Evolutionary conservation across 2,797 vertebrate genomes (phyloP).

Genomic region (Pipistrellus pipistrellus): DNA sequence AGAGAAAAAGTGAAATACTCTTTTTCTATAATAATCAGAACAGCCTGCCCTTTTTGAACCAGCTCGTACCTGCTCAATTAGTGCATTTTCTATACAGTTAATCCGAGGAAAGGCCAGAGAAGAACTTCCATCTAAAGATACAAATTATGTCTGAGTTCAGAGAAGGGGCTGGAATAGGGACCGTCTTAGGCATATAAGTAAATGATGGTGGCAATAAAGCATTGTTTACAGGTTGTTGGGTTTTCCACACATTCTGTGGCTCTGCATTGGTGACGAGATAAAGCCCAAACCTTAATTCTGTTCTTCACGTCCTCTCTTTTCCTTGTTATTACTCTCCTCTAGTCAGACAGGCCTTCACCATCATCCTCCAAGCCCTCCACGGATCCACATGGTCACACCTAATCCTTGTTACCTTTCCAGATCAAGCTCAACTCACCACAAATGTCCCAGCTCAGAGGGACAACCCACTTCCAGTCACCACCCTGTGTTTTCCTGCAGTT

Average conservation of each 20-base stretch:
- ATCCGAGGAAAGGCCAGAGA: slow-evolving; percentile 13
- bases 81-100: not conserved
- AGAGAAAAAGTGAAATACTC: not conserved
- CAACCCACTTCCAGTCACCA: not conserved
- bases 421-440: not conserved
- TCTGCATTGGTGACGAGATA: not conserved
- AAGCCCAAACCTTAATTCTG: not conserved
- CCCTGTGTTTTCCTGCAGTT: not conserved
- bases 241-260: not conserved
- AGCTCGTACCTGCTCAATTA: slow-evolving; percentile 29
- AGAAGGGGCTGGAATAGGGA: not conserved
- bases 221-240: not conserved
- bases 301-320: not conserved
- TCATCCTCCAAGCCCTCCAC: not conserved
- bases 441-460: not conserved
- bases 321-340: not conserved
- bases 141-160: not conserved
- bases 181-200: not conserved
- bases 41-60: slow-evolving; percentile 13
- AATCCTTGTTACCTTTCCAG: not conserved
- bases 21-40: slow-evolving; percentile 50
- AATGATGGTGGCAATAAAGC: not conserved
- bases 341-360: not conserved
- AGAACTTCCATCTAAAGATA: not conserved
- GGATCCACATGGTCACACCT: not conserved